phyloP scores from a whole-genome alignment of 1,140 invertebrate species.

The Chironomus tepperi region DNA sequence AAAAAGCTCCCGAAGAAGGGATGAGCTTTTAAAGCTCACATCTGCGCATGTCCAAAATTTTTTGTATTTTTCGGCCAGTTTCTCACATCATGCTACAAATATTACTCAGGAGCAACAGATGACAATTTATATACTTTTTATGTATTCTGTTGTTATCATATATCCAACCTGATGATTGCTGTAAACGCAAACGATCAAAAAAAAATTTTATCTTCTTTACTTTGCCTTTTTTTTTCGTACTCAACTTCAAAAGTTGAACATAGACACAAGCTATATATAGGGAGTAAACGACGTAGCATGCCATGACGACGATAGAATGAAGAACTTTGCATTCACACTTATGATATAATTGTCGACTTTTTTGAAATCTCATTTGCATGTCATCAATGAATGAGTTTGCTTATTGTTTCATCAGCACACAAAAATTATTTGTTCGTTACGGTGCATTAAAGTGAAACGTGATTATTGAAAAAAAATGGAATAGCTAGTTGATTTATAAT shows the following conservation, averaged over 20 bases:
- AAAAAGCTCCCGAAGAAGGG: background rate
- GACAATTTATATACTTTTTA: slow-evolving; percentile 3
- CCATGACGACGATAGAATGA: no score
- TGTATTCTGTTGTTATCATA: slow-evolving; percentile 8
- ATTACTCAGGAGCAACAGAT: background rate
- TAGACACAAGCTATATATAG: no score
- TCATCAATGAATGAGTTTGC: no score
- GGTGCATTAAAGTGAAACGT: no score
- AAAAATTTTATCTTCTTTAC: background rate
- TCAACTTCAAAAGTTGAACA: background rate
- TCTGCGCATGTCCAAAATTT: background rate
- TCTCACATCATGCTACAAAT: background rate
- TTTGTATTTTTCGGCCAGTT: background rate
- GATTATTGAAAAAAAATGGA: no score
- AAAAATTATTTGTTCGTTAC: no score
- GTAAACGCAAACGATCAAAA: background rate
- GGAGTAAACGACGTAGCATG: no score
- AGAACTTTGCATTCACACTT: no score
- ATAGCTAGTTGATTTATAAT: no score
- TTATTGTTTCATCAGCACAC: no score
- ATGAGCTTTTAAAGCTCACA: background rate
- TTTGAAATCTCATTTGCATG: no score
- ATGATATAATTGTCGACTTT: no score
- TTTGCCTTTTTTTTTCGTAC: background rate
- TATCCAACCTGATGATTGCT: background rate